Conservation (phyloP, 1,140 invertebrate species). For the Chionoecetes opilio region DNA sequence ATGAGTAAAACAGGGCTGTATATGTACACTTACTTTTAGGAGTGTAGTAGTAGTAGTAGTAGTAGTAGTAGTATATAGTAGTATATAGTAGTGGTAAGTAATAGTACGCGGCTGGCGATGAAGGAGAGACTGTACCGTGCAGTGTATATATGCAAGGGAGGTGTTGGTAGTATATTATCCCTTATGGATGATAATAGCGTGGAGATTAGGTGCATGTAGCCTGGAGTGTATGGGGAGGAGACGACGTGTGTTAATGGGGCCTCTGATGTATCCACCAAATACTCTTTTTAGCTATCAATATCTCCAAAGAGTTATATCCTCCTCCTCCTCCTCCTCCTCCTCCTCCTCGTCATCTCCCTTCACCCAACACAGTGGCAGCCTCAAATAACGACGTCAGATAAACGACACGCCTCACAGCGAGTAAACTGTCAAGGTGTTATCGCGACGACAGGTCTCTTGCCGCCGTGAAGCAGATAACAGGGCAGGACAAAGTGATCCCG, state of each 20-base stretch:
- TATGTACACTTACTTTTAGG: neutral
- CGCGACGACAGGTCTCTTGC: neutral
- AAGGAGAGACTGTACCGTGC: no score
- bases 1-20: no score
- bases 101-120: neutral
- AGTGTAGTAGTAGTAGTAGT: neutral
- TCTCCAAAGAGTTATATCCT: neutral
- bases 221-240: no score
- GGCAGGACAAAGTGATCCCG: neutral
- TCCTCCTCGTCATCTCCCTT: neutral
- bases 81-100: neutral
- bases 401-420: neutral
- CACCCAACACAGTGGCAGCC: neutral
- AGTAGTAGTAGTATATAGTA: neutral
- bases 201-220: no score
- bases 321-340: neutral
- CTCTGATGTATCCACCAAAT: no score
- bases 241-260: no score
- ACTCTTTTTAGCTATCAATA: no score
- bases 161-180: no score
- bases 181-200: no score
- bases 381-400: slow-evolving; percentile 10
- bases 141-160: no score
- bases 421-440: slow-evolving; percentile 17
- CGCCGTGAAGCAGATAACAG: slow-evolving; percentile 2